Conservation (phyloP, 2,888 invertebrate genomes). For the Hyppa rectilinea region DNA sequence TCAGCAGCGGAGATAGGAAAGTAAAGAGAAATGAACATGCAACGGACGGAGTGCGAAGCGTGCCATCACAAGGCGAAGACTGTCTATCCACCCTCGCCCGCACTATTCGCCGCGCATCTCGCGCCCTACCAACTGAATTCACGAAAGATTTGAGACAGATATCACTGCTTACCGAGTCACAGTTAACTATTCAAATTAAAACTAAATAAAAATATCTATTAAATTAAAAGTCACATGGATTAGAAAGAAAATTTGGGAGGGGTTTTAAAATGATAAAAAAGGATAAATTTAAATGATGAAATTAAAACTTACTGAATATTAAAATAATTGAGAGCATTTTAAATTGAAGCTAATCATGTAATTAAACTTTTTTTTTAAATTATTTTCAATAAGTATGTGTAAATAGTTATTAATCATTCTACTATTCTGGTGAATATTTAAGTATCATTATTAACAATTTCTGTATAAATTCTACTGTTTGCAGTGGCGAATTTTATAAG, state of each 20-base stretch:
- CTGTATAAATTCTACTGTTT: constrained; percentile 19
- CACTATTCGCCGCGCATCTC: constrained; percentile 49
- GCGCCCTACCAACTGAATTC: constrained; percentile 61
- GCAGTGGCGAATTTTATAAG: constrained; percentile 41
- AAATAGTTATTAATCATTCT: constrained; percentile 37
- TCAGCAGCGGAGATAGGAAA: constrained; percentile 78
- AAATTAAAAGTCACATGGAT: constrained; percentile 72
- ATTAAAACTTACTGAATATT: constrained; percentile 63
- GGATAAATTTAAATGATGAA: constrained; percentile 56
- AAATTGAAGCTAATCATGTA: constrained; percentile 51
- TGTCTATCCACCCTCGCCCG: constrained; percentile 36
- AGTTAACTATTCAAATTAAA: constrained; percentile 78
- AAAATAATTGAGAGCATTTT: constrained; percentile 49
- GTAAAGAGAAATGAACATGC: constrained; percentile 58
- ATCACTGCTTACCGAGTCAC: constrained; percentile 79
- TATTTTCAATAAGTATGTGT: constrained; percentile 28
- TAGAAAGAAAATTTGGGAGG: constrained; percentile 61
- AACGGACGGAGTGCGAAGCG: constrained; percentile 50
- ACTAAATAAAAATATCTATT: constrained; percentile 82
- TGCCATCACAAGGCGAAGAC: constrained; percentile 23
- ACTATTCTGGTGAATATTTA: constrained; percentile 40
- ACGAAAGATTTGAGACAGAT: constrained; percentile 76
- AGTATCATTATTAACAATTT: constrained; percentile 50
- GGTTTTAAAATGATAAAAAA: constrained; percentile 49
- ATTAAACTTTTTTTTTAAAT: constrained; percentile 43